Base-by-base conservation (phyloP, 2,797 vertebrate species). In the Adrianichthys oophorus region DNA sequence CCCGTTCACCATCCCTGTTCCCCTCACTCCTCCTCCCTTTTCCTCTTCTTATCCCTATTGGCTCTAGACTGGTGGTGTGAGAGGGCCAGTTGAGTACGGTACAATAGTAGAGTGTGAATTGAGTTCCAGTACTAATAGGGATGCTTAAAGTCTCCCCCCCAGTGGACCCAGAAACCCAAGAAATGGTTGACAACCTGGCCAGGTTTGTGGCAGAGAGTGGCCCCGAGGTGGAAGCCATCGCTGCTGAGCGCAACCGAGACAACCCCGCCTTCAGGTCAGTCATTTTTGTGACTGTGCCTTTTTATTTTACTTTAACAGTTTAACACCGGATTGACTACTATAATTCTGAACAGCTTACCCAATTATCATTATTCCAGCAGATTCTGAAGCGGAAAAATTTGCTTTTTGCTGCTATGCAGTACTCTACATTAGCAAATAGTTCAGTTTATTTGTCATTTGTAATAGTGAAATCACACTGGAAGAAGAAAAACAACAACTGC, bases 141-240 rank as follows among this genome's bases (percentile, higher is more conserved):
- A 21, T 96, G 93, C 95, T 96, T 97, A 97, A 98, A 98, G 96
- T 98, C 95, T 97, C 94, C 92, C 94, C 95, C 95, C 93, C 96
- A 97, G 98, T 95, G 91, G 97, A 98, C 16, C 87, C 90, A 73
- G 95, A 96, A 85, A 93, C 88, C 69, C 93, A 91, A 89, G 92
- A 91, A 73, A 93, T 96, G 75, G 95, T 93, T 37, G 94, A 95
- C 91, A 96, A 94, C 80, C 91, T 98, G 89, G 97, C 96, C 81
- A 92, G 80, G 87, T 94, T 95, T 86, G 93, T 98, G 89, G 96
- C 94, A 0, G 95, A 98, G 15, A 94, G 95, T 74, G 96, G 96
- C 78, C 95, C 95, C 0, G 95, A 98, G 82, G 93, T 95, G 80
- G 96, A 99, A 91, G 92, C 92, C 78, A 95, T 96, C 40, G 94